Percentiles rank a stretch among this genome's conserved stretches.
These are phyloP conservation scores for Sparidentex hasta DNA, from an alignment of 2,797 vertebrate genomes.

Conservation along the genomic window DNA sequence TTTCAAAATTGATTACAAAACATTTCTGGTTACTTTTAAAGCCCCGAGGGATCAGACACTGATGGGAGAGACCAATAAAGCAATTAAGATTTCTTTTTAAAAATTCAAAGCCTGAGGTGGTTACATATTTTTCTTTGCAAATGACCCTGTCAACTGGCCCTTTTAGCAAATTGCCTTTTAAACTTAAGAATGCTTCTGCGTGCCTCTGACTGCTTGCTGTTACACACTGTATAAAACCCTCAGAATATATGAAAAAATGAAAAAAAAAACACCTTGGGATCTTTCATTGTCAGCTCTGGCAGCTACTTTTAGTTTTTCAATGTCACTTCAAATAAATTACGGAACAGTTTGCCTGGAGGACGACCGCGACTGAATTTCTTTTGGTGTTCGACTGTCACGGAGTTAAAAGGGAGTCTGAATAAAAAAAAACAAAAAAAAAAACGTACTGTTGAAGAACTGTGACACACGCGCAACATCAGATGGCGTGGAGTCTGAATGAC, in stretches of 20 bases:
- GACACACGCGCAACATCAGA: neutral
- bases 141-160: neutral
- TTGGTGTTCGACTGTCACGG: neutral
- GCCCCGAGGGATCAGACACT: neutral
- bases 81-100: neutral
- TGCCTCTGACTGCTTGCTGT: too few relatives aligned
- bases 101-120: neutral
- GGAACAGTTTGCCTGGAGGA: slow-evolving; percentile 20
- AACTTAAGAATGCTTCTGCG: neutral
- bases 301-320: slow-evolving; percentile 7
- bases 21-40: neutral
- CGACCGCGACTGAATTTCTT: neutral
- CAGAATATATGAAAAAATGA: too few relatives aligned
- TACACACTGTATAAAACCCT: neutral
- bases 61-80: neutral
- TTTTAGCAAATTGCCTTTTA: neutral
- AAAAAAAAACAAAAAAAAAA: neutral
- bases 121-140: neutral
- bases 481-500: slow-evolving; percentile 33
- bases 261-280: neutral
- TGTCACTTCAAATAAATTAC: slow-evolving; percentile 6
- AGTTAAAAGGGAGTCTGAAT: slow-evolving; percentile 13
- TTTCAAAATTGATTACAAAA: neutral
- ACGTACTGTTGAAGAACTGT: neutral
- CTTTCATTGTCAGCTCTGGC: neutral